Evolutionary conservation across 2,888 invertebrate species (phyloP).

Genomic region (Noctuana brunneofusca): DNA sequence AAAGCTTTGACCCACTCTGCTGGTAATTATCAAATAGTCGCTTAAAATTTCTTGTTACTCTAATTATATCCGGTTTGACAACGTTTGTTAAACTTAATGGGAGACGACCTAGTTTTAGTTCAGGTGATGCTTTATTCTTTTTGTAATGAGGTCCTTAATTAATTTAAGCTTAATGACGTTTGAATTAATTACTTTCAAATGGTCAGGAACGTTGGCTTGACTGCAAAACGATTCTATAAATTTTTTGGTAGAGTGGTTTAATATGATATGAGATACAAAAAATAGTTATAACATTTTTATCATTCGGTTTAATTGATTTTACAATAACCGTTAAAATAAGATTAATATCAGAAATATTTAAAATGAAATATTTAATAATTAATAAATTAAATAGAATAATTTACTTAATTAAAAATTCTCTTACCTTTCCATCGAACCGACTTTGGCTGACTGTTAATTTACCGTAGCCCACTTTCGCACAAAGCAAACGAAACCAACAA

Average conservation of each 20-base stretch:
- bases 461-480: constrained; percentile 62
- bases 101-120: constrained; percentile 6
- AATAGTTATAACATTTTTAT: too few species aligned
- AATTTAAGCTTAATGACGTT: background rate
- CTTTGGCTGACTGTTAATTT: constrained; percentile 50
- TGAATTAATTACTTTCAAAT: too few species aligned
- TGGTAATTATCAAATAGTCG: constrained; percentile 3
- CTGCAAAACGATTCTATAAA: too few species aligned
- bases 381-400: background rate
- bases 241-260: too few species aligned
- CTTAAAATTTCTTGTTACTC: constrained; percentile 10
- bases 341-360: too few species aligned
- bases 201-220: too few species aligned
- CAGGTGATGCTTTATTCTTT: background rate
- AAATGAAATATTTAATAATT: too few species aligned
- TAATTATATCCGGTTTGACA: constrained; percentile 11
- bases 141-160: constrained; percentile 7
- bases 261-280: too few species aligned
- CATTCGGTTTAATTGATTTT: too few species aligned
- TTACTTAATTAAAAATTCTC: constrained; percentile 4
- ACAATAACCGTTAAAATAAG: too few species aligned
- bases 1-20: constrained; percentile 14
- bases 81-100: constrained; percentile 9
- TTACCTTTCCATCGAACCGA: constrained; percentile 17
- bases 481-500: constrained; percentile 64